phyloP scores from a whole-genome alignment of 2,797 vertebrate species.

The Lindbergichthys nudifrons region DNA sequence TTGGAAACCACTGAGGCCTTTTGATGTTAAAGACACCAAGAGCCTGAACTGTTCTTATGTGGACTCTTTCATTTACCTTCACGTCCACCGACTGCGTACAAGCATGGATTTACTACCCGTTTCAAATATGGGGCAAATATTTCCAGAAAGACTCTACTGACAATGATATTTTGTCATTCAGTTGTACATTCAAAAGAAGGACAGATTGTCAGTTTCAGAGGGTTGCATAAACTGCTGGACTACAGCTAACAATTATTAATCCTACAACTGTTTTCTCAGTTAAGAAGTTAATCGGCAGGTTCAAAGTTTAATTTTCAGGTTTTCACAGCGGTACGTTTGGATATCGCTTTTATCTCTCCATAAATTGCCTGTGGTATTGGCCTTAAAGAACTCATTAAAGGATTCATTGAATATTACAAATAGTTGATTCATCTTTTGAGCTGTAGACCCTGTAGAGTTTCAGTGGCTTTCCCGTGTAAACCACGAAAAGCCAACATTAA shows the following conservation, averaged over 20 bases:
- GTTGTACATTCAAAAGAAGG: not conserved
- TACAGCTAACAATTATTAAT: not conserved
- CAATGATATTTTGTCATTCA: not conserved
- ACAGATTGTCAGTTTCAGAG: not conserved
- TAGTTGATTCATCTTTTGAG: not conserved
- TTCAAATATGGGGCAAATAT: not conserved
- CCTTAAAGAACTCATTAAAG: too few relatives aligned
- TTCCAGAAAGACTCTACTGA: not conserved
- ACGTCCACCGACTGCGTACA: not conserved
- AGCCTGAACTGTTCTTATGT: slow-evolving; percentile 8
- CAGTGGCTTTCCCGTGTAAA: not conserved
- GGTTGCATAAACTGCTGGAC: not conserved
- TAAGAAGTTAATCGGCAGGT: too few relatives aligned
- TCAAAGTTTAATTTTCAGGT: too few relatives aligned
- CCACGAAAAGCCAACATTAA: not conserved
- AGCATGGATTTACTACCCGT: not conserved
- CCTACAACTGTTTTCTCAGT: not conserved
- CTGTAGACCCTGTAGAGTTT: not conserved
- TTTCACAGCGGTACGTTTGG: too few relatives aligned
- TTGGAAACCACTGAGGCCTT: not conserved
- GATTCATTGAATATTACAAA: too few relatives aligned
- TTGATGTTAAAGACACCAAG: slow-evolving; percentile 14
- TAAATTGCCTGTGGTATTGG: too few relatives aligned
- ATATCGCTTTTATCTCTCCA: too few relatives aligned
- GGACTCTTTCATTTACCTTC: slow-evolving; percentile 9